phyloP scores from a whole-genome alignment of 2,113 vertebrate species.

The Craseonycteris thonglongyai region DNA sequence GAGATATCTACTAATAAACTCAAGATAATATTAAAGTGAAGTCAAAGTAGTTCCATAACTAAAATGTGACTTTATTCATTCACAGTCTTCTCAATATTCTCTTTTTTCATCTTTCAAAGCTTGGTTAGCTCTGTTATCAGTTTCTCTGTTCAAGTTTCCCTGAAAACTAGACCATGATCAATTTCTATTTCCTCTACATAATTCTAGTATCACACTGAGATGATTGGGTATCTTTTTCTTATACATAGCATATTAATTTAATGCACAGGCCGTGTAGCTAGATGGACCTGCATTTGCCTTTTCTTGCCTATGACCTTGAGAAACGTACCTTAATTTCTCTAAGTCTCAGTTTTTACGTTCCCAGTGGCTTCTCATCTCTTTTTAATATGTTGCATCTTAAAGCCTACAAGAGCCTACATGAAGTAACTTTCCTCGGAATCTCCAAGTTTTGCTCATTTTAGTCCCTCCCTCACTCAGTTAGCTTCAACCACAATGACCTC shows the following conservation, averaged over 20 bases:
- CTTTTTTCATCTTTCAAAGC: not conserved
- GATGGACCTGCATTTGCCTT: not conserved
- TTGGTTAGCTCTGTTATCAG: too few relatives aligned
- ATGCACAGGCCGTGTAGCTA: rapidly evolving
- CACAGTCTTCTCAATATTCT: not conserved
- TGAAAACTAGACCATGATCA: not conserved
- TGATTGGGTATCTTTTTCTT: too few relatives aligned
- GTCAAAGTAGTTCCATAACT: not conserved
- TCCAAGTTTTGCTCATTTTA: not conserved
- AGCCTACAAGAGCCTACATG: not conserved
- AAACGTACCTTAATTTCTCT: not conserved
- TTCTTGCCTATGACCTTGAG: not conserved
- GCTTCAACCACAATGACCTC: not conserved
- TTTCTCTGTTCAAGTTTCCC: not conserved
- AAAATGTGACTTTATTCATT: not conserved
- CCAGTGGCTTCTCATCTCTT: not conserved
- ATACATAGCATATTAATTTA: not conserved
- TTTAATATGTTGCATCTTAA: not conserved
- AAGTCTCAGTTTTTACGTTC: not conserved
- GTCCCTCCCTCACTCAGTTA: rapidly evolving
- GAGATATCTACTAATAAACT: not conserved
- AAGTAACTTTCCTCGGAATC: not conserved
- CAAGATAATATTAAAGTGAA: not conserved
- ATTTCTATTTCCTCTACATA: too few relatives aligned
- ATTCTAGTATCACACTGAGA: not conserved